phyloP scores from a whole-genome alignment of 2,113 vertebrate genomes.

The Ginglymostoma cirratum region DNA sequence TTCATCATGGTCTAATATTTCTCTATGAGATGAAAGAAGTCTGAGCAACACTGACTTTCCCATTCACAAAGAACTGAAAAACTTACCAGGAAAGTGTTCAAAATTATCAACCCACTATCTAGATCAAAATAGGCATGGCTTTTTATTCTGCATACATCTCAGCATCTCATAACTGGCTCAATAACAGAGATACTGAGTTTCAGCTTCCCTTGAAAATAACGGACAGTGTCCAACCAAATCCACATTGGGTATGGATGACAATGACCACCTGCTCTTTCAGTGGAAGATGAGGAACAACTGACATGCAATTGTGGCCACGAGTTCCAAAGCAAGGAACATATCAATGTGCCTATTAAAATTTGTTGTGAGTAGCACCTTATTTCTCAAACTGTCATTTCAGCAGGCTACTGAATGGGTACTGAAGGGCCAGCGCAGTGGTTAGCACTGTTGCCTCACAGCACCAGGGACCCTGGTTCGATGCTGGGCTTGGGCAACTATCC shows the following conservation, averaged over 20 bases:
- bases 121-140: not conserved
- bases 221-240: not conserved
- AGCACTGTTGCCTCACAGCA: too few relatives aligned
- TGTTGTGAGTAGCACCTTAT: not conserved
- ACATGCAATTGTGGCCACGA: not conserved
- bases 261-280: not conserved
- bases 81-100: not conserved
- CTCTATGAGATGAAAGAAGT: not conserved
- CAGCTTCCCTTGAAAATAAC: not conserved
- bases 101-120: not conserved
- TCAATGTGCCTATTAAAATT: not conserved
- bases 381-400: too few relatives aligned
- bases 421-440: too few relatives aligned
- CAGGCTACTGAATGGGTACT: too few relatives aligned
- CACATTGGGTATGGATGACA: not conserved
- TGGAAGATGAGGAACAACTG: not conserved
- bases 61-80: not conserved
- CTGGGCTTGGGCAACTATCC: too few relatives aligned
- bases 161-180: not conserved
- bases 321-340: not conserved
- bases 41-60: not conserved
- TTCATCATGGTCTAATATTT: not conserved
- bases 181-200: not conserved
- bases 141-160: not conserved
- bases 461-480: too few relatives aligned